These are phyloP conservation scores for Xylota segnis DNA, from an alignment of 2,888 invertebrate genomes.

Conservation along the genomic window DNA sequence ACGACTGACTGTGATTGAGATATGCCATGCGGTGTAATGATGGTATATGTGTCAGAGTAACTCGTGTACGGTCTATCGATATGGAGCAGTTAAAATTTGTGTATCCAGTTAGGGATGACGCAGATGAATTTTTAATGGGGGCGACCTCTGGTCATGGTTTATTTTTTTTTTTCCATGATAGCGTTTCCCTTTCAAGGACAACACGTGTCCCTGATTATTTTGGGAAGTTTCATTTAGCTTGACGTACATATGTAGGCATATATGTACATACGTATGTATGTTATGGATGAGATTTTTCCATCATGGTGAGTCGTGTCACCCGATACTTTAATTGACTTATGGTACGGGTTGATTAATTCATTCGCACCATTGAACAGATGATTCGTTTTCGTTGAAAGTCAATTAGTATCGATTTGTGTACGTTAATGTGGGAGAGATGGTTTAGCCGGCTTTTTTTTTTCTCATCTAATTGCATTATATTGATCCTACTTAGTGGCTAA, in stretches of 20 bases:
- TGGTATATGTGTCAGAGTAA: constrained; percentile 10
- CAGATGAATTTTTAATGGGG: constrained; percentile 40
- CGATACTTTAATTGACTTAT: constrained; percentile 48
- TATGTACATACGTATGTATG: too few relatives aligned
- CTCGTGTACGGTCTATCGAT: not conserved
- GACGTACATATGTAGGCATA: not conserved
- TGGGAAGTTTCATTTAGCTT: constrained; percentile 11
- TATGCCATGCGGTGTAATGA: constrained; percentile 25
- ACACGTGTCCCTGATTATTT: constrained; percentile 50
- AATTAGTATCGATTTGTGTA: constrained; percentile 36
- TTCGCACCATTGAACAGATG: constrained; percentile 38
- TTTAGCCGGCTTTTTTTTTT: not conserved
- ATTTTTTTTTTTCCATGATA: not conserved
- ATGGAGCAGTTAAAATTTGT: constrained; percentile 28
- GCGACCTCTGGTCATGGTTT: not conserved
- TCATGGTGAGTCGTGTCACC: constrained; percentile 17
- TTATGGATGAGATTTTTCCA: constrained; percentile 4
- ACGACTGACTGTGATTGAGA: constrained; percentile 34
- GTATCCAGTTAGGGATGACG: constrained; percentile 14
- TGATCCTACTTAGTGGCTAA: constrained; percentile 32
- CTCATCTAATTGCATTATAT: constrained; percentile 44
- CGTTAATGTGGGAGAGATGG: not conserved
- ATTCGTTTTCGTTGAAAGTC: constrained; percentile 40
- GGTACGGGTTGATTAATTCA: constrained; percentile 44
- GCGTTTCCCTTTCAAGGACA: constrained; percentile 28